Evolutionary conservation across 1,140 invertebrate species (phyloP).

Genomic region (Rhopalosiphum maidis): DNA sequence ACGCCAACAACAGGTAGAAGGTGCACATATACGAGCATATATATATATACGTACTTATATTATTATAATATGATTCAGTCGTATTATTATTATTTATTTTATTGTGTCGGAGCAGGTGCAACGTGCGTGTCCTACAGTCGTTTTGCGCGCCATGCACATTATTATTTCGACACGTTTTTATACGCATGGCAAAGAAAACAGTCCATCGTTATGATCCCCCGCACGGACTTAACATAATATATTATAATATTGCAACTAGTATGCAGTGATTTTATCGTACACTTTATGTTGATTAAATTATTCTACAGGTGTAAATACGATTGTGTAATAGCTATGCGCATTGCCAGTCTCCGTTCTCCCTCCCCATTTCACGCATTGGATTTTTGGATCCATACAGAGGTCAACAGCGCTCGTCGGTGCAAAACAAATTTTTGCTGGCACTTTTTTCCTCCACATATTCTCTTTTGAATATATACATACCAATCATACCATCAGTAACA

Average conservation of each 20-base stretch:
- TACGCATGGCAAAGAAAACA: neutral
- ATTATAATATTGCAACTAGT: neutral
- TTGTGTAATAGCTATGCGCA: neutral
- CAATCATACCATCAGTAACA: too few species aligned
- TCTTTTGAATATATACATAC: neutral
- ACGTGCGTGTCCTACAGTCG: neutral
- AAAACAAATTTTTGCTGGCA: neutral
- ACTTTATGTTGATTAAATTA: neutral
- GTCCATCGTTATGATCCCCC: neutral
- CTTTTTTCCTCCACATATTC: neutral
- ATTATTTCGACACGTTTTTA: neutral
- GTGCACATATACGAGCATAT: too few species aligned
- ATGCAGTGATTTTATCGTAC: neutral
- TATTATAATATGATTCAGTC: slow-evolving; percentile 3
- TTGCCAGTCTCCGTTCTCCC: neutral
- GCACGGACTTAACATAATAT: neutral
- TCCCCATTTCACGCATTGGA: too few species aligned
- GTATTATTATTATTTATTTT: neutral
- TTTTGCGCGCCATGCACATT: neutral
- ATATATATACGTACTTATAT: neutral
- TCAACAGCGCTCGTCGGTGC: neutral
- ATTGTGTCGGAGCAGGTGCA: neutral
- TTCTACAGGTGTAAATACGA: neutral
- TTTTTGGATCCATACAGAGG: too few species aligned
- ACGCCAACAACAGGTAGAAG: neutral